phyloP scores from a whole-genome alignment of 2,113 vertebrate species.

The Orycteropus afer region DNA sequence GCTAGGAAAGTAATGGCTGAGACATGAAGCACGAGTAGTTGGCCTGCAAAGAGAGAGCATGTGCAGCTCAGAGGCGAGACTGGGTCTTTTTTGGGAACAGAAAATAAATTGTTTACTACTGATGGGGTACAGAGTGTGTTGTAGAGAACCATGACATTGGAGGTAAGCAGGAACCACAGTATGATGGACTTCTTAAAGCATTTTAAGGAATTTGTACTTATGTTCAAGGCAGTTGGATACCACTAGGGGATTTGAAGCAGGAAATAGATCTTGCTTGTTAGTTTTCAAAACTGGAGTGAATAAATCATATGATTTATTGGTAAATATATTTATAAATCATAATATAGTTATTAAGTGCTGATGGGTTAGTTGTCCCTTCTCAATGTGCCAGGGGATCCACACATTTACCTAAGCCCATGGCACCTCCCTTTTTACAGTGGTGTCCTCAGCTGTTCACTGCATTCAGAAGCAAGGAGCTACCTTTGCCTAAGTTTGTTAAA shows the following conservation, averaged over 20 bases:
- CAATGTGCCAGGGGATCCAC: not conserved
- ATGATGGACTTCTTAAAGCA: not conserved
- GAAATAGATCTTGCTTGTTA: not conserved
- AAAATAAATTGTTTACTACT: not conserved
- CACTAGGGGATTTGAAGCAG: not conserved
- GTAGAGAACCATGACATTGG: not conserved
- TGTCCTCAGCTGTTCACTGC: not conserved
- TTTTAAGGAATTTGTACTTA: not conserved
- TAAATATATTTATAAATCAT: too few relatives aligned
- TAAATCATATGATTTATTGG: not conserved
- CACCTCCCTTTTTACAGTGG: not conserved
- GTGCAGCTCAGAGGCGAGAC: not conserved
- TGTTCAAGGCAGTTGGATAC: not conserved
- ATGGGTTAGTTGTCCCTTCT: not conserved
- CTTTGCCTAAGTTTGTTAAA: constrained; percentile 5
- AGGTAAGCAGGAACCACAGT: too few relatives aligned
- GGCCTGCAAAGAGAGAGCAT: not conserved
- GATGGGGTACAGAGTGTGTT: not conserved
- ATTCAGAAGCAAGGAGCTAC: not conserved
- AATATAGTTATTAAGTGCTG: not conserved
- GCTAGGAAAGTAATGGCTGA: not conserved
- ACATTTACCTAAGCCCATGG: not conserved
- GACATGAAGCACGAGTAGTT: not conserved
- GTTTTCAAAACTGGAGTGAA: not conserved
- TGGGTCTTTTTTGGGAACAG: not conserved